Evolutionary conservation across 2,888 invertebrate genomes (phyloP).

Genomic region (Hyles lineata): DNA sequence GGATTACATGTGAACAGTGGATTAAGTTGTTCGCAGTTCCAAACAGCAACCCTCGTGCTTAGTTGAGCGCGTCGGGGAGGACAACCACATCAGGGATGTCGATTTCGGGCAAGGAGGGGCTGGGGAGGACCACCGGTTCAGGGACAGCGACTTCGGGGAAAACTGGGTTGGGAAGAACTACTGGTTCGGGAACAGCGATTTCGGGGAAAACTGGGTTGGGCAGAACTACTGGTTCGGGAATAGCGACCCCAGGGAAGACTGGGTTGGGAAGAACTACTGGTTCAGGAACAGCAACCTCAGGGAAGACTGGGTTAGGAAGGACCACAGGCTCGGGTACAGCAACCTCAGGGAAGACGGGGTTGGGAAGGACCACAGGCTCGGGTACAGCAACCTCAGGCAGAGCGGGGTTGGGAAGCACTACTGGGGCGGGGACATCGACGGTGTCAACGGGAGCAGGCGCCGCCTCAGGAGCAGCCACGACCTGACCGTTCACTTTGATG

Average conservation of each 20-base stretch:
- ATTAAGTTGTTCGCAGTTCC: conserved; percentile 30
- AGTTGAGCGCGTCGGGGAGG: conserved; percentile 46
- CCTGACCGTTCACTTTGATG: conserved; percentile 51
- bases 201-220: conserved; percentile 36
- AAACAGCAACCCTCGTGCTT: conserved; percentile 27
- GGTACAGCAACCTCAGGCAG: conserved; percentile 33
- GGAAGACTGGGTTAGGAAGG: conserved; percentile 36
- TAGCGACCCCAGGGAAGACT: conserved; percentile 34
- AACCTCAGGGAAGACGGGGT: conserved; percentile 35
- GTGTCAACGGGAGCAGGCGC: not conserved
- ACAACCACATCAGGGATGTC: conserved; percentile 30
- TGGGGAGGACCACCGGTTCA: conserved; percentile 32
- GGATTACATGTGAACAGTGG: conserved; percentile 28
- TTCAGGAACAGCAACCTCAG: conserved; percentile 32
- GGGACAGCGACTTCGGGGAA: conserved; percentile 35
- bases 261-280: conserved; percentile 36
- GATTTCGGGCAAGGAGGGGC: conserved; percentile 36
- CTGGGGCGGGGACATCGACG: not conserved
- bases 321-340: conserved; percentile 39
- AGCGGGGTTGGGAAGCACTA: conserved; percentile 32
- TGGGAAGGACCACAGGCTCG: conserved; percentile 34
- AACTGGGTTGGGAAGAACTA: conserved; percentile 34
- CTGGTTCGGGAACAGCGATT: conserved; percentile 32
- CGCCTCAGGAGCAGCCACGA: conserved; percentile 32
- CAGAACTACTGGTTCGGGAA: conserved; percentile 30